These are phyloP conservation scores for Eilema caniola DNA, from an alignment of 2,888 invertebrate genomes.

Conservation along the genomic window DNA sequence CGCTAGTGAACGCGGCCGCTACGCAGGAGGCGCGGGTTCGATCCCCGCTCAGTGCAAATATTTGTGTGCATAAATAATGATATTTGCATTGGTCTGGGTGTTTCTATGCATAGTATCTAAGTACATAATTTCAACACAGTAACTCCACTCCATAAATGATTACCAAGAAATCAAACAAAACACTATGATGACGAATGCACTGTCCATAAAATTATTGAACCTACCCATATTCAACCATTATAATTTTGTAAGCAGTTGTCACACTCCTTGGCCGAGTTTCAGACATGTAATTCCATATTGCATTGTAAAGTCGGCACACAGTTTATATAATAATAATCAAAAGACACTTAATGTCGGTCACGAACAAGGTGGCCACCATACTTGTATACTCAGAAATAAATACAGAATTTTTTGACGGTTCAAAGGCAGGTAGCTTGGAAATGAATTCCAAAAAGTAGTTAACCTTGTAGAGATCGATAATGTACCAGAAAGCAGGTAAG, in stretches of 20 bases:
- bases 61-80: too few relatives aligned
- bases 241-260: conserved; percentile 25
- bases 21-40: too few relatives aligned
- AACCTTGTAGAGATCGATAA: not conserved
- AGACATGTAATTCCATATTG: conserved; percentile 20
- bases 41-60: too few relatives aligned
- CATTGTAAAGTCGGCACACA: not conserved
- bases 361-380: conserved; percentile 32
- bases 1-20: too few relatives aligned
- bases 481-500: too few relatives aligned
- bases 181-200: not conserved
- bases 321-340: conserved; percentile 18
- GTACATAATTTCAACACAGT: not conserved
- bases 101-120: too few relatives aligned
- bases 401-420: not conserved
- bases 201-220: not conserved
- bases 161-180: not conserved
- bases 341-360: conserved; percentile 22
- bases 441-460: not conserved
- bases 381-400: conserved; percentile 1
- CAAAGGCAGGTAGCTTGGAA: too few relatives aligned
- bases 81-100: too few relatives aligned
- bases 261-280: conserved; percentile 41
- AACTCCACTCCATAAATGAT: not conserved
- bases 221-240: not conserved